Conservation (phyloP, 2,888 invertebrate genomes). For the Stegophylla sp. region DNA sequence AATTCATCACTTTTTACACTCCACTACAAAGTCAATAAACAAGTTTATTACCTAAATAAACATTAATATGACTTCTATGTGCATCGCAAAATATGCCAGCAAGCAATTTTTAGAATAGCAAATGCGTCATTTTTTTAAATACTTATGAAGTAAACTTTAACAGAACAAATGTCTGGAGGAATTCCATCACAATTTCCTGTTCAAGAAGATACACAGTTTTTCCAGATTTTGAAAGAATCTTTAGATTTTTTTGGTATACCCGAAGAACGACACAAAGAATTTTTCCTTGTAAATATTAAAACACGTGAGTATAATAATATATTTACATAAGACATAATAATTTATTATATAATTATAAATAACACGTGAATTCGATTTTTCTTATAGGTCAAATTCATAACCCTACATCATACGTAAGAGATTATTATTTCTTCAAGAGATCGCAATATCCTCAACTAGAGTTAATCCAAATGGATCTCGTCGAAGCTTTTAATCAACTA, state of each 20-base stretch:
- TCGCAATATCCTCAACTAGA: slow-evolving; percentile 97
- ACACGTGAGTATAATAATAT: slow-evolving; percentile 76
- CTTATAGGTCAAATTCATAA: slow-evolving; percentile 92
- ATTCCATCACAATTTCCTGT: slow-evolving; percentile 99
- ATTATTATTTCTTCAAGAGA: slow-evolving; percentile 93
- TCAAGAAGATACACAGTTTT: slow-evolving; percentile 96
- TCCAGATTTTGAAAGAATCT: slow-evolving; percentile 91
- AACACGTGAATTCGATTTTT: slow-evolving; percentile 23
- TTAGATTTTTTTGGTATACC: slow-evolving; percentile 97
- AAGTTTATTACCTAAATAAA: too few relatives aligned
- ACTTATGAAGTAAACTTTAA: slow-evolving; percentile 6
- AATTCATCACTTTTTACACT: too few relatives aligned
- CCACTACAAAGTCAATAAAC: too few relatives aligned
- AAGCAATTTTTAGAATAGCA: too few relatives aligned
- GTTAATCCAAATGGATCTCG: slow-evolving; percentile 89
- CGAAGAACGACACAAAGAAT: slow-evolving; percentile 84
- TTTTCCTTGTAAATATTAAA: slow-evolving; percentile 97
- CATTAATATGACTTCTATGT: too few relatives aligned
- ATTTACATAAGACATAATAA: background rate
- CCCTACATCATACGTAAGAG: slow-evolving; percentile 91
- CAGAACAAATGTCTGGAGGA: slow-evolving; percentile 85
- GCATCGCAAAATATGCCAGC: too few relatives aligned
- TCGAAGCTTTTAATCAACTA: slow-evolving; percentile 86
- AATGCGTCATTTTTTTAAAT: background rate
- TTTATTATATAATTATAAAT: background rate